Conservation (phyloP, 2,888 invertebrate species). For the Andricus quercusramuli region DNA sequence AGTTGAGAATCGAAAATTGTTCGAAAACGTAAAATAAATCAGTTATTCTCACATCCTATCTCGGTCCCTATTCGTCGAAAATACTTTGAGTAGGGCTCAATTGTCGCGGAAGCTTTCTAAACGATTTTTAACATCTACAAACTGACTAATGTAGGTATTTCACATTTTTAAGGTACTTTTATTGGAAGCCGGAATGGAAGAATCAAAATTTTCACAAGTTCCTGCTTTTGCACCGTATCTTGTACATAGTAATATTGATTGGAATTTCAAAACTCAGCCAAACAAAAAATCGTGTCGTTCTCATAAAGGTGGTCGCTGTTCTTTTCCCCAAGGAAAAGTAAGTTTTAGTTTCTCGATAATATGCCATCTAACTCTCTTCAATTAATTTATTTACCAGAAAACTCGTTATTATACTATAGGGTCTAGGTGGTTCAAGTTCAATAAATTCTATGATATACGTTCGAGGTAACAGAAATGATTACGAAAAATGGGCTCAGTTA, state of each 20-base stretch:
- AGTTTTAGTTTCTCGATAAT: too few species aligned
- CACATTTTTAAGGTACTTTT: conserved; percentile 80
- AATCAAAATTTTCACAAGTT: conserved; percentile 84
- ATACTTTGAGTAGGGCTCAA: too few species aligned
- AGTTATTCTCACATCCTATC: too few species aligned
- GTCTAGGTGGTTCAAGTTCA: neutral
- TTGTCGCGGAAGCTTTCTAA: too few species aligned
- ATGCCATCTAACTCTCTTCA: too few species aligned
- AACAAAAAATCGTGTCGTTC: conserved; percentile 82
- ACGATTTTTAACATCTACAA: too few species aligned
- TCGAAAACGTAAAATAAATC: too few species aligned
- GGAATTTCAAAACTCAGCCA: conserved; percentile 85
- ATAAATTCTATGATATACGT: conserved; percentile 4
- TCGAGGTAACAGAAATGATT: neutral
- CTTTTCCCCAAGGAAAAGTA: too few species aligned
- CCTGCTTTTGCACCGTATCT: conserved; percentile 82
- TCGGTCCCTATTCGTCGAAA: too few species aligned
- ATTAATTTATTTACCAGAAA: too few species aligned
- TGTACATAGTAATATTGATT: conserved; percentile 81
- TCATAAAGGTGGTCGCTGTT: conserved; percentile 75
- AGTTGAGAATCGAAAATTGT: too few species aligned
- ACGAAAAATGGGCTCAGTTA: neutral
- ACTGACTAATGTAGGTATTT: conserved; percentile 58
- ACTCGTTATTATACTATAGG: too few species aligned
- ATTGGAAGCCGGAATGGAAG: conserved; percentile 82